Conservation (phyloP, 2,113 vertebrate genomes). For the Trichechus manatus region DNA sequence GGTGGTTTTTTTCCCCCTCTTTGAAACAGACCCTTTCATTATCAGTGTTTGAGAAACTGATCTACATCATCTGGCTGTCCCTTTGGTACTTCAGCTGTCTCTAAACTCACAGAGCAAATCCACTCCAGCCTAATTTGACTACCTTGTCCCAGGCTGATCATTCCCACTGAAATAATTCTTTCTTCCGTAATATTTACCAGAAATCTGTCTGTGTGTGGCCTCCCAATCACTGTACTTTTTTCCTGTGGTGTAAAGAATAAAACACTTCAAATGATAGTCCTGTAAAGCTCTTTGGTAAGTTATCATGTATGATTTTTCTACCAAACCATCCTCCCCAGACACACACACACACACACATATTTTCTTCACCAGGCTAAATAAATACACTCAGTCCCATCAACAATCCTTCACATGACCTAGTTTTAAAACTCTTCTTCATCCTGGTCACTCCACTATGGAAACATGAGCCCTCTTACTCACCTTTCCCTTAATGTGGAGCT, state of each 20-base stretch:
- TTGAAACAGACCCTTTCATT: no score
- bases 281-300: not conserved
- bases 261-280: not conserved
- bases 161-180: not conserved
- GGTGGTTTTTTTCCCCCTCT: no score
- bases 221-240: not conserved
- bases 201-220: not conserved
- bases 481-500: not conserved
- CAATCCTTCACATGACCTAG: not conserved
- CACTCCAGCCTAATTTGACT: not conserved
- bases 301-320: conserved; percentile 25
- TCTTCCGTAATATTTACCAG: not conserved
- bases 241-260: not conserved
- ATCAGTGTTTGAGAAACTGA: not conserved
- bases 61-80: not conserved
- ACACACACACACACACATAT: no score
- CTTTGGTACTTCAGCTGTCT: not conserved
- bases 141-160: not conserved
- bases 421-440: not conserved
- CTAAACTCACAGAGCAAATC: not conserved
- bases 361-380: not conserved
- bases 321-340: not conserved
- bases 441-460: not conserved
- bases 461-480: not conserved
- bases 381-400: not conserved